phyloP scores from a whole-genome alignment of 2,888 invertebrate species.

The Helleia helle region DNA sequence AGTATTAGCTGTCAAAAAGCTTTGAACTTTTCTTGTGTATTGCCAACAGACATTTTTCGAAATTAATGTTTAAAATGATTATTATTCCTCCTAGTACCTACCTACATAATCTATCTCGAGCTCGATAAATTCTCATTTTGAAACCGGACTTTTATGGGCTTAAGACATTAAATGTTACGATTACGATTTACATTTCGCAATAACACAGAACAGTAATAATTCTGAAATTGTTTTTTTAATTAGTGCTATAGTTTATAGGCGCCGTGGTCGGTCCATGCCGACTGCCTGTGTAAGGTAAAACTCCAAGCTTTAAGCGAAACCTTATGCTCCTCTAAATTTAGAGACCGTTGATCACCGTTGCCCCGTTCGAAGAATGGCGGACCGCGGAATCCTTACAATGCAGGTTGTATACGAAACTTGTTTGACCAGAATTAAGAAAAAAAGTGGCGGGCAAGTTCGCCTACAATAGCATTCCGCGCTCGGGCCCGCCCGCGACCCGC shows the following conservation, averaged over 20 bases:
- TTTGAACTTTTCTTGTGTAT: too few species aligned
- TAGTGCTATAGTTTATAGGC: background rate
- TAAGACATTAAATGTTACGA: background rate
- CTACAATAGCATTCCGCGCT: slow-evolving; percentile 69
- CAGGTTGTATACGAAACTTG: slow-evolving; percentile 73
- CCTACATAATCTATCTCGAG: too few species aligned
- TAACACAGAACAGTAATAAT: too few species aligned
- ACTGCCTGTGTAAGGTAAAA: slow-evolving; percentile 7
- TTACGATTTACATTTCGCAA: too few species aligned
- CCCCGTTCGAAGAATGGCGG: slow-evolving; percentile 64
- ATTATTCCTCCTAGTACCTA: too few species aligned
- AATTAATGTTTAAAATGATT: too few species aligned
- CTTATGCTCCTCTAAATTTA: slow-evolving; percentile 44
- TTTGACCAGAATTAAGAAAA: slow-evolving; percentile 70
- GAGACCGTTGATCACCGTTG: slow-evolving; percentile 54
- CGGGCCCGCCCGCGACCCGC: slow-evolving; percentile 53
- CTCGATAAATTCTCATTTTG: background rate
- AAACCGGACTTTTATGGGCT: background rate
- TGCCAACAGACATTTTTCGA: too few species aligned
- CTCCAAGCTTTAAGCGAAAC: slow-evolving; percentile 28
- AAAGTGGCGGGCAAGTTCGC: slow-evolving; percentile 71
- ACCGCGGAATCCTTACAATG: slow-evolving; percentile 73
- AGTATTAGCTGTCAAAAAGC: too few species aligned
- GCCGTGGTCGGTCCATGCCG: background rate
- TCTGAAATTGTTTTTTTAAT: background rate